Evolutionary conservation across 2,113 vertebrate species (phyloP).

Genomic region (Oreocharis arfaki): DNA sequence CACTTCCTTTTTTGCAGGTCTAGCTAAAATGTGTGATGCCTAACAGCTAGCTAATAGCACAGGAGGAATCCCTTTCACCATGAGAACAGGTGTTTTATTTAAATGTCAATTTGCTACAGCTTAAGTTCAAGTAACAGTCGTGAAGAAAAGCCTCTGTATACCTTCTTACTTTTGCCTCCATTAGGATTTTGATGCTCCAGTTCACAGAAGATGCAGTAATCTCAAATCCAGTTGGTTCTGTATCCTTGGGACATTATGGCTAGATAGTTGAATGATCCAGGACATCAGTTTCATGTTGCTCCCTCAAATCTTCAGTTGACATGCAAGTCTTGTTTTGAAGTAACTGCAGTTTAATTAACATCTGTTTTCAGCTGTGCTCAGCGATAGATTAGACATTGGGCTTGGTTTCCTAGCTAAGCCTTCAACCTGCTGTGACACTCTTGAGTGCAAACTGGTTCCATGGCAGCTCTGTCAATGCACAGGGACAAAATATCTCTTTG

Average conservation of each 20-base stretch:
- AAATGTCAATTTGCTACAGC: background rate
- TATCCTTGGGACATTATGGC: background rate
- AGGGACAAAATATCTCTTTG: background rate
- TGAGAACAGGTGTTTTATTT: background rate
- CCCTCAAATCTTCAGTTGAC: background rate
- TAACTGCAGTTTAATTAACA: background rate
- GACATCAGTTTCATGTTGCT: background rate
- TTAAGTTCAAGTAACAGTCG: background rate
- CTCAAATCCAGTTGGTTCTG: background rate
- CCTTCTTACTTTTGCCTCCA: background rate
- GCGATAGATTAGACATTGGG: background rate
- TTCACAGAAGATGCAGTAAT: background rate
- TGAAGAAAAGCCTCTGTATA: background rate
- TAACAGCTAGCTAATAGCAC: background rate
- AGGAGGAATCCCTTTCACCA: background rate
- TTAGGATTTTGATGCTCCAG: background rate
- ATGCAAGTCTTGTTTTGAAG: background rate
- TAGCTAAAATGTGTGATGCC: background rate
- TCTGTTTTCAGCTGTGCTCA: background rate
- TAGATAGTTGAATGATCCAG: background rate
- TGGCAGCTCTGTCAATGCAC: background rate
- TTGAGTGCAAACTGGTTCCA: background rate
- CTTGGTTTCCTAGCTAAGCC: background rate
- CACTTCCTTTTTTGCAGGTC: background rate
- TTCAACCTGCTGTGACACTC: background rate